Conservation (phyloP, 2,113 vertebrate species). For the Dasyprocta punctata region DNA sequence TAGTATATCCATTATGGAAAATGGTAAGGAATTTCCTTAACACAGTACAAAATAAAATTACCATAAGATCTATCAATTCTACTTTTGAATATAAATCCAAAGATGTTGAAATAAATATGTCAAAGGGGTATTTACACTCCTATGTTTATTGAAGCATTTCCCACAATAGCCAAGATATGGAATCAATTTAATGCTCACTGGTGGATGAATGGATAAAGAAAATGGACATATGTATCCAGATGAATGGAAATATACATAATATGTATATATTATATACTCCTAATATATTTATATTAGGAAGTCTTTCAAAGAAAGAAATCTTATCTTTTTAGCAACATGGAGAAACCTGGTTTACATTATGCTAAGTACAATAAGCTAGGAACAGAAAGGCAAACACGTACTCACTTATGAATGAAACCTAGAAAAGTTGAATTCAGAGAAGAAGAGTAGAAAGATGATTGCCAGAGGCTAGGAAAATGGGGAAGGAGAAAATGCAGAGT, state of each 20-base stretch:
- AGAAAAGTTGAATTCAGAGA: not conserved
- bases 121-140: not conserved
- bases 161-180: not conserved
- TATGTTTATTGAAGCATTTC: not conserved
- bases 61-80: not conserved
- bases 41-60: not conserved
- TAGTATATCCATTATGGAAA: not conserved
- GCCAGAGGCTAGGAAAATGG: too few relatives aligned
- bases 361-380: not conserved
- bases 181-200: not conserved
- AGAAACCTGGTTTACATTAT: not conserved
- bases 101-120: not conserved
- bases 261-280: not conserved
- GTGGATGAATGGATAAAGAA: not conserved
- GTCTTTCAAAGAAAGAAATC: not conserved
- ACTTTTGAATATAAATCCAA: not conserved
- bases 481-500: not conserved
- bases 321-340: not conserved
- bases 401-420: not conserved
- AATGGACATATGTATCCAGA: not conserved
- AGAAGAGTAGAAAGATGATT: not conserved
- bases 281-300: too few relatives aligned
- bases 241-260: not conserved
- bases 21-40: not conserved
- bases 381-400: not conserved